A percentile compares a stretch with the other conserved stretches of the same genome.
phyloP scores from a whole-genome alignment of 2,888 invertebrate species.

The Lamellibrachia columna region DNA sequence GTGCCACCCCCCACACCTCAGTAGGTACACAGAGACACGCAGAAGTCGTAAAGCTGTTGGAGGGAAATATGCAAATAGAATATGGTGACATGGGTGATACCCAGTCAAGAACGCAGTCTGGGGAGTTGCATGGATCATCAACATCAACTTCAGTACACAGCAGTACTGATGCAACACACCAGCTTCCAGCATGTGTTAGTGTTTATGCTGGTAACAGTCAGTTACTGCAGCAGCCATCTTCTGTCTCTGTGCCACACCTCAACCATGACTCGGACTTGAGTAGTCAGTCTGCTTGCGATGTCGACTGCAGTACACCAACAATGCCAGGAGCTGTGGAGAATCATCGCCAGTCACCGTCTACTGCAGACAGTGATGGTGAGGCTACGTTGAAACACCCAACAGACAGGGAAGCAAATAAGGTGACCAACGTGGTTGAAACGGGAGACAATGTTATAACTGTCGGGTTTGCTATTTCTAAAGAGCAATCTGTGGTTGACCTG shows the following conservation, averaged over 20 bases:
- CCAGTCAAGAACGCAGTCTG: neutral
- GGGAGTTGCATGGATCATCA: conserved; percentile 28
- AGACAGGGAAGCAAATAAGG: neutral
- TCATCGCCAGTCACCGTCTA: neutral
- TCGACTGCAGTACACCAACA: neutral
- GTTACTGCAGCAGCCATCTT: neutral
- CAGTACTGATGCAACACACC: neutral
- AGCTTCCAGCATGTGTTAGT: neutral
- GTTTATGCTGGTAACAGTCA: conserved; percentile 23
- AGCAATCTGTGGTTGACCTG: conserved; percentile 20
- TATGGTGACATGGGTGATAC: neutral
- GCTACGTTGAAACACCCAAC: neutral
- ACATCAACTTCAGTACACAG: conserved; percentile 32
- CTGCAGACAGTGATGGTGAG: neutral
- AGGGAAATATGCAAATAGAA: neutral
- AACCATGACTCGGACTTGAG: conserved; percentile 39
- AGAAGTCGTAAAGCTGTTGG: neutral
- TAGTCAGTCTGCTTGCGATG: conserved; percentile 37
- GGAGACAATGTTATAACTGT: conserved; percentile 36
- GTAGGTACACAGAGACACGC: neutral
- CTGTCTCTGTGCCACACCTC: neutral
- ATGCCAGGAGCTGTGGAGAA: neutral
- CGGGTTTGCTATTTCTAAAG: conserved; percentile 37
- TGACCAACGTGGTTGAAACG: neutral
- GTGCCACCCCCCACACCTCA: neutral